phyloP scores from a whole-genome alignment of 2,797 vertebrate species.

The Malacoctenus gilli region DNA sequence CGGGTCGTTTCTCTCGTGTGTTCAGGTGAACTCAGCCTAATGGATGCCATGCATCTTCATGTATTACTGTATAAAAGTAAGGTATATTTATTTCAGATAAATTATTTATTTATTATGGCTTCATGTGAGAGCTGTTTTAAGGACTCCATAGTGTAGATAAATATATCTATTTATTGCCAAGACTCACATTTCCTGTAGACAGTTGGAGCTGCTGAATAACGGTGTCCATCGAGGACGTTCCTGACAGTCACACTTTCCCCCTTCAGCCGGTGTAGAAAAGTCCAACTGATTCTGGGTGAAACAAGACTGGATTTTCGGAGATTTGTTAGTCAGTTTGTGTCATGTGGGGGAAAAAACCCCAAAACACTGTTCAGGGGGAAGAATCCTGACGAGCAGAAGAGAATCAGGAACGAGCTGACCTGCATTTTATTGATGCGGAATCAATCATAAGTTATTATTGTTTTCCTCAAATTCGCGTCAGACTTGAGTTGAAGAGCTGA shows the following conservation, averaged over 20 bases:
- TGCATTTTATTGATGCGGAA: constrained; percentile 25
- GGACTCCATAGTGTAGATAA: constrained; percentile 69
- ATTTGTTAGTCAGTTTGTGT: too few relatives aligned
- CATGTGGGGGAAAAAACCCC: too few relatives aligned
- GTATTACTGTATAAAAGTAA: constrained; percentile 84
- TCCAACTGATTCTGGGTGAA: neutral
- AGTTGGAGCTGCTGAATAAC: constrained; percentile 34
- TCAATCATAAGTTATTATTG: neutral
- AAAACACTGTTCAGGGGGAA: neutral
- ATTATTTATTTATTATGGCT: constrained; percentile 87
- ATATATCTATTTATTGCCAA: constrained; percentile 81
- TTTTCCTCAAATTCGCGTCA: constrained; percentile 10
- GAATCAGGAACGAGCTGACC: constrained; percentile 8
- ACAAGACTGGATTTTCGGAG: too few relatives aligned
- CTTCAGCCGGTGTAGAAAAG: constrained; percentile 5
- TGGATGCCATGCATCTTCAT: constrained; percentile 85
- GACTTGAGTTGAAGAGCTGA: constrained; percentile 14
- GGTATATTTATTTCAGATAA: constrained; percentile 86
- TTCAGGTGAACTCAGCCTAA: constrained; percentile 79
- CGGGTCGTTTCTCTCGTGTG: constrained; percentile 45
- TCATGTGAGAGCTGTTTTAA: constrained; percentile 76
- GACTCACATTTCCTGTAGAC: constrained; percentile 56
- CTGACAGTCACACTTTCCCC: constrained; percentile 14
- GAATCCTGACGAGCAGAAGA: neutral
- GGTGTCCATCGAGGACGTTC: constrained; percentile 26